phyloP scores from a whole-genome alignment of 2,888 invertebrate genomes.

The Microplitis deprimator region DNA sequence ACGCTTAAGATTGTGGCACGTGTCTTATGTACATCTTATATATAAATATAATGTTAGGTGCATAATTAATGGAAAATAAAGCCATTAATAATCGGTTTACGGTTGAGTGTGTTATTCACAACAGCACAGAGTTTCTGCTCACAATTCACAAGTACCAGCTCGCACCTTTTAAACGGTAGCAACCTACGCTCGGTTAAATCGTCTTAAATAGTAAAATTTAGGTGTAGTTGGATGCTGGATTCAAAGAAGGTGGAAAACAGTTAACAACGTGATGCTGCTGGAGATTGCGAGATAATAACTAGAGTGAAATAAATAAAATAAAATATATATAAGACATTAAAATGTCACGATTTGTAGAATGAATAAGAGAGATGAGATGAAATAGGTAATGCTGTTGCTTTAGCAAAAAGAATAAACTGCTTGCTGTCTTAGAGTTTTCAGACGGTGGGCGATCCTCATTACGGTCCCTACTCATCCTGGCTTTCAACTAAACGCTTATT shows the following conservation, averaged over 20 bases:
- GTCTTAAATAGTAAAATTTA: too few species aligned
- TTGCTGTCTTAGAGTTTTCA: too few species aligned
- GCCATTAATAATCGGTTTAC: slow-evolving; percentile 57
- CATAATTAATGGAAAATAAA: slow-evolving; percentile 55
- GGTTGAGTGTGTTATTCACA: slow-evolving; percentile 1
- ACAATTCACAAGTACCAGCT: neutral
- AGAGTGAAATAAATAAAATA: neutral
- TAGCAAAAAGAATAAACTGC: neutral
- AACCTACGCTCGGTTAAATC: neutral
- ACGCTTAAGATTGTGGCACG: slow-evolving; percentile 45
- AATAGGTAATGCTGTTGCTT: slow-evolving; percentile 8
- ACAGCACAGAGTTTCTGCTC: neutral
- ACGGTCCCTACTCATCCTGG: too few species aligned
- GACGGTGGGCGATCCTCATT: too few species aligned
- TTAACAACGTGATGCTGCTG: too few species aligned
- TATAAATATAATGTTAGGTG: slow-evolving; percentile 35
- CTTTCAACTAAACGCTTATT: too few species aligned
- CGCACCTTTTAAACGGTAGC: neutral
- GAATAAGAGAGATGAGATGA: too few species aligned
- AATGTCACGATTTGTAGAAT: too few species aligned
- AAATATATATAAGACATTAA: too few species aligned
- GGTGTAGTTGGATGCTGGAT: too few species aligned
- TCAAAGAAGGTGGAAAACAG: too few species aligned
- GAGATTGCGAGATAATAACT: too few species aligned
- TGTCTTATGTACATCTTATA: slow-evolving; percentile 48